Base-by-base conservation (phyloP, 2,888 invertebrate genomes). In the Phaedon cochleariae region DNA sequence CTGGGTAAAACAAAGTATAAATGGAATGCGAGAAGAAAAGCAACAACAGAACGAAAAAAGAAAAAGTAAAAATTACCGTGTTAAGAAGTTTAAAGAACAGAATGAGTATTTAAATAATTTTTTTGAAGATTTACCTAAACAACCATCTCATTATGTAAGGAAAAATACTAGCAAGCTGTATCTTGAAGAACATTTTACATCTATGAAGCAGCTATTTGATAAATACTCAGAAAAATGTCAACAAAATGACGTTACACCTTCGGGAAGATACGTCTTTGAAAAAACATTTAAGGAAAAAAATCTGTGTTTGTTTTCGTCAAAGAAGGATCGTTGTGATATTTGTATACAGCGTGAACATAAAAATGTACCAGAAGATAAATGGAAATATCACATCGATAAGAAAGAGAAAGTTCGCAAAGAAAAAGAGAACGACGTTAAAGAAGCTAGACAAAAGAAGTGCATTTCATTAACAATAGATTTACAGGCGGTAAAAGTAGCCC, bases 321-420 rank as follows among this genome's bases (percentile, higher is more conserved):
- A 69, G 48, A 69, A 67, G 59, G 65, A 69, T 55, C 54, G 26
- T 10, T 63, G 65, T 58, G 63, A 69, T 49, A 12, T 62, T 10
- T 69, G 69, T 45, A 63, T 54, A 26, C 48, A 60, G 34, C 26
- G 68, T 58, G 60, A 67, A 58, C 62, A 54, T 59, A 62, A 20
- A 51, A 57, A 37, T 59, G 59, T 34, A 63, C 49, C 2, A 9
- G 59, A 65, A 31, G 53, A 61, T 12, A 59, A 62, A 29, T 29
- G 65, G 12, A 65, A 46, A 41, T 46, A 26, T 15, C 34, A 53
- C 29, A 53, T 53, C 21, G 20, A 17, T 48, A 37, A 53, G 51
- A 41, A 46, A 21, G 29, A 46, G 15, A 31, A 29, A 53, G 53
- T 29, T 53, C 21, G 53, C 21, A 22, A 17, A 26, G 53, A 53